Conservation (phyloP, 2,113 vertebrate genomes). For the Triplophysa siluroides region DNA sequence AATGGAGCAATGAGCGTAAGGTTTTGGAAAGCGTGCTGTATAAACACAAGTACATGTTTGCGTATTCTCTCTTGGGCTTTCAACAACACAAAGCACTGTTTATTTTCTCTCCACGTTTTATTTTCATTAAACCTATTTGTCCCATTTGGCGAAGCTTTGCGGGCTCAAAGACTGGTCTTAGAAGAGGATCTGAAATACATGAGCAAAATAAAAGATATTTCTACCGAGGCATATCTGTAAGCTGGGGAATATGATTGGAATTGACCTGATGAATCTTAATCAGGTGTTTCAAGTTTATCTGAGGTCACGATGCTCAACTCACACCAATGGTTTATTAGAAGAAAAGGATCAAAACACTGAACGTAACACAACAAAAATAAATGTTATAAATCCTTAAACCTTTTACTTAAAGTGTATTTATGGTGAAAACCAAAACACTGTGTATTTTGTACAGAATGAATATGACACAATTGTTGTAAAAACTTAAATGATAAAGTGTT, state of each 20-base stretch:
- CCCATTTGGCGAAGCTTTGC: conserved; percentile 43
- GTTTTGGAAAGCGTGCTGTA: conserved; percentile 5
- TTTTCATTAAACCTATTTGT: conserved; percentile 52
- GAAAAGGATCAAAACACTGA: conserved; percentile 15
- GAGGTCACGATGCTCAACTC: conserved; percentile 35
- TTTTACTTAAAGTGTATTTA: neutral
- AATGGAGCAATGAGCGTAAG: neutral
- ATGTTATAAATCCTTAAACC: neutral
- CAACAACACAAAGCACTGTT: conserved; percentile 27
- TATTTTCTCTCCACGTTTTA: conserved; percentile 47
- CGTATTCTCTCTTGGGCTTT: conserved; percentile 35
- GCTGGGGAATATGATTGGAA: conserved; percentile 75
- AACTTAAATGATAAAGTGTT: too few species aligned
- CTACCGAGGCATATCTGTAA: conserved; percentile 84
- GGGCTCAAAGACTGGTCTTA: conserved; percentile 13
- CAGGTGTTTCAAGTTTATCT: conserved; percentile 83
- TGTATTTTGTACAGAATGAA: too few species aligned
- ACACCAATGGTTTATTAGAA: conserved; percentile 12
- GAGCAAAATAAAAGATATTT: conserved; percentile 84
- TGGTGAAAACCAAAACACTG: neutral
- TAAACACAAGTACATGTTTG: conserved; percentile 14
- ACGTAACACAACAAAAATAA: neutral
- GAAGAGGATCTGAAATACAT: conserved; percentile 47
- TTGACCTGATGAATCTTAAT: conserved; percentile 82
- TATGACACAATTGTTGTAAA: too few species aligned